Base-by-base conservation (phyloP, 1,140 invertebrate species). In the Bombus ignitus region DNA sequence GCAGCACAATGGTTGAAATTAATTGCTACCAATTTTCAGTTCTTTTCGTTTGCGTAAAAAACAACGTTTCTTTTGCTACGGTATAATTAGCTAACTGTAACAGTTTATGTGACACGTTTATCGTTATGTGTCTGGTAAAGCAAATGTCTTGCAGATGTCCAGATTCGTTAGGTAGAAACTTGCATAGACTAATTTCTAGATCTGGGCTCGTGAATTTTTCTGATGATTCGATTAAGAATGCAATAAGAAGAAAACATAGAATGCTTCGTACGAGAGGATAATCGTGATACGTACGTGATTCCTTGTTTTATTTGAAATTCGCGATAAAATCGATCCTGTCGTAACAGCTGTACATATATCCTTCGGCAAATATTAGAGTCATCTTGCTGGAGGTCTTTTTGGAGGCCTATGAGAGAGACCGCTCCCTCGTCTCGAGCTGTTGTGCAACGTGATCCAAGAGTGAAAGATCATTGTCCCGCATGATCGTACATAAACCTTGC, bases 401-500 rank as follows among this genome's bases (percentile, higher is more conserved):
- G 83, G 79, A 68, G 81, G 72, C 57, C 81, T 83, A 72, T 75
- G 68, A 76, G 81, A 86, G 35, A 73, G 72, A 81, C 89, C 90
- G 89, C 90, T 92, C 91, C 91, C 88, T 90, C 83, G 87, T 83
- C 70, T 83, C 47, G 47, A 53, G 47, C 18, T 22, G 47, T 53
- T 88, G 72, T 75, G 88, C 65, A 90, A 90, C 78, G 62, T 79
- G 74, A 85, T 82, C 84, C 83, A 87, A 75, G 80, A 78, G 80
- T 75, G 75, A 87, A 88, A 92, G 91, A 92, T 92, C 91, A 92
- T 92, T 92, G 91, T 91, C 91, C 91, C 89, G 86, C 77, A 35
- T 39, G 78, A 76, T 86, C 87, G 57, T 84, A 72, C 82, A 32
- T n/a, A 66, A 78, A 72, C 68, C 74, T 89, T 86, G 74, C 83